These are phyloP conservation scores for Cheirogaleus medius DNA, from an alignment of 2,113 vertebrate genomes.

Conservation along the genomic window DNA sequence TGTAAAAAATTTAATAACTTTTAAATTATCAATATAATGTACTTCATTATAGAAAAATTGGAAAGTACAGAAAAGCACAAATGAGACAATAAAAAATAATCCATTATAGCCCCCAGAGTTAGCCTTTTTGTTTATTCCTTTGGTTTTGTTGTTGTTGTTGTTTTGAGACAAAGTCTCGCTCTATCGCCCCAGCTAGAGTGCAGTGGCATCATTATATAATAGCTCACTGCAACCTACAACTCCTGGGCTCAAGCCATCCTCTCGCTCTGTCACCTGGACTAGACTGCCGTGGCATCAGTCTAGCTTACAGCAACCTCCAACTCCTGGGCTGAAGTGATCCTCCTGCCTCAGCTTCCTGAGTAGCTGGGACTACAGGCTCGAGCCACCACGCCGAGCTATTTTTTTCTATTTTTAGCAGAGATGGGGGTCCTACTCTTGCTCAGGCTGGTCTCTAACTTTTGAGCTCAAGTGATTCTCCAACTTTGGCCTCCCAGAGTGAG, in stretches of 20 bases:
- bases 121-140: slow-evolving; percentile 10
- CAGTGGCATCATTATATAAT: not conserved
- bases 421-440: no score
- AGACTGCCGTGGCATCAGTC: not conserved
- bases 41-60: slow-evolving; percentile 33
- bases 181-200: not conserved
- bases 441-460: no score
- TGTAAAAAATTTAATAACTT: slow-evolving; percentile 32
- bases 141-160: not conserved
- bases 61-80: not conserved
- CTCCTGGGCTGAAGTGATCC: not conserved
- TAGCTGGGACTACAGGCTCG: not conserved
- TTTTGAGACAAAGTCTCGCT: not conserved
- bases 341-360: not conserved
- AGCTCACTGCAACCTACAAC: not conserved
- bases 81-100: slow-evolving; percentile 51
- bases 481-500: no score
- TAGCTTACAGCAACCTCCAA: not conserved
- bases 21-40: slow-evolving; percentile 33
- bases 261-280: not conserved
- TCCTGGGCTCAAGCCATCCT: not conserved
- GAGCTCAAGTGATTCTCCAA: no score
- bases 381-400: not conserved
- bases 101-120: not conserved
- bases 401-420: no score